These are phyloP conservation scores for Ochropacha duplaris DNA, from an alignment of 2,888 invertebrate genomes.

Conservation along the genomic window DNA sequence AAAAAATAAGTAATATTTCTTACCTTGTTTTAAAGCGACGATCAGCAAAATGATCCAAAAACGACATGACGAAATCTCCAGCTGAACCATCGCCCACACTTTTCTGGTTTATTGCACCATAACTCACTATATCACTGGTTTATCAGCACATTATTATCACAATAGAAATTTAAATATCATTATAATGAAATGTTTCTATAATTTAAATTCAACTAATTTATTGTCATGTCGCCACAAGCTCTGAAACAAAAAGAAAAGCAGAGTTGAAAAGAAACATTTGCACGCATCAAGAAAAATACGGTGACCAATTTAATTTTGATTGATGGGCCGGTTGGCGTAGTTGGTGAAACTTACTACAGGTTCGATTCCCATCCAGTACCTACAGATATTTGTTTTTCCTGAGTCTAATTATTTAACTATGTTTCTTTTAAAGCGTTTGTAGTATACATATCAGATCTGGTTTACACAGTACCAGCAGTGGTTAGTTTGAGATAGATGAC, in stretches of 20 bases:
- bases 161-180: slow-evolving; percentile 31
- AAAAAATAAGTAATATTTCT: slow-evolving; percentile 15
- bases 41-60: slow-evolving; percentile 48
- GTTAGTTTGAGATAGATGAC: no score
- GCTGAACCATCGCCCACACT: slow-evolving; percentile 61
- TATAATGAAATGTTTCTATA: slow-evolving; percentile 2
- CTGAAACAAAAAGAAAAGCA: slow-evolving; percentile 16
- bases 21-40: slow-evolving; percentile 52
- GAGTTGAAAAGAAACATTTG: neutral
- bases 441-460: no score
- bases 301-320: no score
- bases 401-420: no score
- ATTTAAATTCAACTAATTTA: slow-evolving; percentile 21
- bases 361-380: no score
- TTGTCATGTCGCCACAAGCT: slow-evolving; percentile 22
- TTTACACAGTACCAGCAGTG: no score
- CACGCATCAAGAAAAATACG: neutral
- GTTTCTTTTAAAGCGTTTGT: no score
- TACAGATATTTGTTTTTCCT: no score
- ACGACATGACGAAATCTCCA: slow-evolving; percentile 47
- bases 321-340: no score
- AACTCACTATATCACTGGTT: slow-evolving; percentile 33
- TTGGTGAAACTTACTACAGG: no score
- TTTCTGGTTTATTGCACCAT: slow-evolving; percentile 47
- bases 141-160: slow-evolving; percentile 45